Evolutionary conservation across 37 sponge, comb jelly and placozoan genomes (phyloP).

Genomic region (Petrosia ficiformis): DNA sequence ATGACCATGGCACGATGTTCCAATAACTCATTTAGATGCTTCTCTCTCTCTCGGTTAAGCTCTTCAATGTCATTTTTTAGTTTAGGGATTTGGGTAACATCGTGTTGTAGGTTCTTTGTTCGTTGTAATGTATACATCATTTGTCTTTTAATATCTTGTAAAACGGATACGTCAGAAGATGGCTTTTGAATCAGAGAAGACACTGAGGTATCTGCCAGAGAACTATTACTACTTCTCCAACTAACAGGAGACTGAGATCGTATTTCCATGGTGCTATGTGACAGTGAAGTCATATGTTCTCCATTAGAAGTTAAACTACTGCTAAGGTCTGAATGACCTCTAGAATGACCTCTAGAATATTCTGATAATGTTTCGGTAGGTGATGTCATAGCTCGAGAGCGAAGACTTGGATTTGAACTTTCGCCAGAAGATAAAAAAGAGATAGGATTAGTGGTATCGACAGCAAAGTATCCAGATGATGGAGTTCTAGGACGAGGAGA

Average conservation of each 20-base stretch:
- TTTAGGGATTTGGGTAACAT: constrained; percentile 19
- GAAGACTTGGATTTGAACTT: background rate
- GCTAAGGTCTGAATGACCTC: too few relatives aligned
- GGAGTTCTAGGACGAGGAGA: background rate
- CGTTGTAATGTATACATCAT: constrained; percentile 12
- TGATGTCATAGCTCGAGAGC: background rate
- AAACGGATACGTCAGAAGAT: constrained; percentile 13
- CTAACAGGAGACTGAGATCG: constrained; percentile 21
- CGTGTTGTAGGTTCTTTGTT: constrained; percentile 18
- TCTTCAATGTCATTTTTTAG: constrained; percentile 9
- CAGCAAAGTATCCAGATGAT: too few relatives aligned
- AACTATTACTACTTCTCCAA: constrained; percentile 26
- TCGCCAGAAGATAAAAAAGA: background rate
- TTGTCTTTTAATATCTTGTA: constrained; percentile 33
- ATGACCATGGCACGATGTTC: constrained; percentile 32
- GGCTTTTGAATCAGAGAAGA: background rate
- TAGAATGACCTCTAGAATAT: too few relatives aligned
- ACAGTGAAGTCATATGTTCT: background rate
- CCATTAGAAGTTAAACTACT: too few relatives aligned
- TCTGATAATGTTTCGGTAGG: background rate
- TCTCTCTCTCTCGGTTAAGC: constrained; percentile 25
- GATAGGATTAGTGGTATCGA: too few relatives aligned
- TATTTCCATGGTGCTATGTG: background rate
- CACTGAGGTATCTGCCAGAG: constrained; percentile 8
- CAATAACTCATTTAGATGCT: constrained; percentile 32